Base-by-base conservation (phyloP, 2,113 vertebrate genomes). In the Perca schrenkii region DNA sequence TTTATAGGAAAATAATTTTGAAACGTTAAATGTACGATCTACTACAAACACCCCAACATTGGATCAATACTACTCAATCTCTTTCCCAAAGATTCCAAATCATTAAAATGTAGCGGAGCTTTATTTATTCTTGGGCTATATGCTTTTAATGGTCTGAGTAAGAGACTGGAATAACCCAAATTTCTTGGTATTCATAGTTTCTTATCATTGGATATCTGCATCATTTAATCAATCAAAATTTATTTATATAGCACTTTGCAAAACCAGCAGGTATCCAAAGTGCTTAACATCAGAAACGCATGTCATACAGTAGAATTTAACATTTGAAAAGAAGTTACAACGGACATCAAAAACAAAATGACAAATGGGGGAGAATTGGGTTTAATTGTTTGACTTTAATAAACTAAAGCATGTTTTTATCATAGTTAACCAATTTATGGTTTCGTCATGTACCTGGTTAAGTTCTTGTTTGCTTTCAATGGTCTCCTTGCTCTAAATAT, bases 11-110 rank as follows among this genome's bases (percentile, higher is more conserved):
- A 76, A 67, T 3, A 2, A 22, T n/a, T 49, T 31, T 28, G 53
- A 58, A 56, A 16, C 11, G 50, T 47, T 50, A 49, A 5, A 28
- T 61, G 8, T 4, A 16, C 6, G 25, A 14, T 46, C n/a, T 21
- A 10, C 36, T 16, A 34, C 43, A 47, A 52, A 46, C 60, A 15
- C 10, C 11, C 8, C 36, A 56, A 13, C 46, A 50, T 61, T 65
- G n/a, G 40, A 46, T 61, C 52, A 34, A 0, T 57, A 1, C 40
- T 71, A 56, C 34, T 40, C 15, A 46, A 63, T 28, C 21, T 53
- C 19, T 74, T 66, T 34, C 2, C 34, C 43, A 60, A 75, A 71
- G 34, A 60, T 71, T 83, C 17, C 36, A 63, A 19, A 61, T 63
- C 17, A 57, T 50, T 17, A 46, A 12, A 8, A 72, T 61, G n/a